phyloP scores from a whole-genome alignment of 1,140 invertebrate species.

The Tetramorium parvispinum region DNA sequence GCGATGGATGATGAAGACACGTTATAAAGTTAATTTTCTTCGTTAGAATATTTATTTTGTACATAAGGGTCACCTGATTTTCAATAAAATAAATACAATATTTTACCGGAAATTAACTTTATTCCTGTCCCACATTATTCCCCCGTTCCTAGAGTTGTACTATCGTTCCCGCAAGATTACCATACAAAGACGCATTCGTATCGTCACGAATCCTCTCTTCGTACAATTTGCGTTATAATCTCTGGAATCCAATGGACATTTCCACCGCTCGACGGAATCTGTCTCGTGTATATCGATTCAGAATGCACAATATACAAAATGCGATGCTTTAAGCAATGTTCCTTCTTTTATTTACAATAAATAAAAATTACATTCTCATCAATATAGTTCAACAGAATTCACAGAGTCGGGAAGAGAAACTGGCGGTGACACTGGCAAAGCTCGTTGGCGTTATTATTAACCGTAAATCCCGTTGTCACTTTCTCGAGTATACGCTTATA shows the following conservation, averaged over 20 bases:
- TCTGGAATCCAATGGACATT: background rate
- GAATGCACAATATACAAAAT: constrained; percentile 62
- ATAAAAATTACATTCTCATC: constrained; percentile 84
- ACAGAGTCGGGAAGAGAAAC: constrained; percentile 78
- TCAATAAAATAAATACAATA: constrained; percentile 50
- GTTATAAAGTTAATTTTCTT: background rate
- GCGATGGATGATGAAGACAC: background rate
- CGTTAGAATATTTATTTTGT: background rate
- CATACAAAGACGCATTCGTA: background rate
- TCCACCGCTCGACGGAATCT: background rate
- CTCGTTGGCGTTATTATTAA: constrained; percentile 69
- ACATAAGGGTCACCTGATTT: constrained; percentile 17
- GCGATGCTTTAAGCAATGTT: constrained; percentile 77
- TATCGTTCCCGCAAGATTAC: constrained; percentile 50
- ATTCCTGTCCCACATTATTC: constrained; percentile 57
- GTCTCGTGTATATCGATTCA: constrained; percentile 5
- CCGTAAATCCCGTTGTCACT: constrained; percentile 66
- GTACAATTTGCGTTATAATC: constrained; percentile 33
- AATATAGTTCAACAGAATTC: constrained; percentile 80
- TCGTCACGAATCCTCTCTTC: background rate
- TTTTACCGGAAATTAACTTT: constrained; percentile 67
- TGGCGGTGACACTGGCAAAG: constrained; percentile 76
- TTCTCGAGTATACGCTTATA: constrained; percentile 72
- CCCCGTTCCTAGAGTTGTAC: constrained; percentile 59
- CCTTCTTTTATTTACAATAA: constrained; percentile 85